Base-by-base conservation (phyloP, 2,113 vertebrate species). In the Erpornis zantholeuca region DNA sequence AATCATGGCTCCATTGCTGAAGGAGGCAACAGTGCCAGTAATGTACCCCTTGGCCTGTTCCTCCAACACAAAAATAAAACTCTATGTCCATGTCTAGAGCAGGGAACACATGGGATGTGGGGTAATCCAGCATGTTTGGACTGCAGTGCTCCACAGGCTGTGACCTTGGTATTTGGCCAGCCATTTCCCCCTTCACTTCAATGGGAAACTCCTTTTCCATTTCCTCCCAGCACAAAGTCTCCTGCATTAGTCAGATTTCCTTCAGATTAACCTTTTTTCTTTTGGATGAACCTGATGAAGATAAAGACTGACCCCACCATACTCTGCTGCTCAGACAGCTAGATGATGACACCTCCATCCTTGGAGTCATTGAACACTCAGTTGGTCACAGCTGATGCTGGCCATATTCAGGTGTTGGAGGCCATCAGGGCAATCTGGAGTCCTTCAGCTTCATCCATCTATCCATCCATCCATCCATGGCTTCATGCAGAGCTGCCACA, bases 371-470 rank as follows among this genome's bases (percentile, higher is more conserved):
- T 33, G 76, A 82, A 63, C 0, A 0, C 11, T 40, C 47, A 50
- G 3, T 2, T 86, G 38, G 44, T 33, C 52, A 18, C 0, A 0
- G 47, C 35, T 3, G 0, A 50, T 69, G 33, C 6, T 0, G 3
- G 50, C 27, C 40, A 35, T 10, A 14, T 14, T 42, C 31, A 18
- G 63, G 23, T 83, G 22, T 5, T 76, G 52, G 31, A 72, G 42
- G 20, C 22, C 53, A 54, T 22, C 38, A 63, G 17, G 35, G 6
- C 40, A 91, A 50, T 33, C 25, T 64, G 29, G 35, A 64, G 35
- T 38, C 59, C 77, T 68, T 66, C 45, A 54, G 10, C 6, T 63
- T 49, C 7, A 23, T 28, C 44, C 69, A n/a, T 36, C 16, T 24
- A 70, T 47, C 36, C 27, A 28, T 50, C 33, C n/a, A 40, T 50